Evolutionary conservation across 2,113 vertebrate species (phyloP).

Genomic region (Podocnemis expansa): DNA sequence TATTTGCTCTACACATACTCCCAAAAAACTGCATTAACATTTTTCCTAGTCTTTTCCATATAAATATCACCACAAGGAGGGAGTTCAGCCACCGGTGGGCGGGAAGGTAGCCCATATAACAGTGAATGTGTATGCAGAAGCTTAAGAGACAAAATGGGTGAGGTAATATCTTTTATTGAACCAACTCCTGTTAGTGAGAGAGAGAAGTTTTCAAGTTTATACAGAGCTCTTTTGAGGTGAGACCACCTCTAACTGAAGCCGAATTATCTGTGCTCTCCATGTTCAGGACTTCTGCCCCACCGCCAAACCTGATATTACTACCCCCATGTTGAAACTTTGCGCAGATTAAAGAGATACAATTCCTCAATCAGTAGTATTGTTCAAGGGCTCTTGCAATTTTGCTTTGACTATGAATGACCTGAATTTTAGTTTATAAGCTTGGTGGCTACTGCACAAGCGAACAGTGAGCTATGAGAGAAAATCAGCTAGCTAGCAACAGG

Average conservation of each 20-base stretch:
- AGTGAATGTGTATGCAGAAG: neutral
- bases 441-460: neutral
- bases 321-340: neutral
- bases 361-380: neutral
- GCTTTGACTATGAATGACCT: neutral
- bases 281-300: neutral
- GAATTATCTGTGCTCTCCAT: neutral
- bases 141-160: neutral
- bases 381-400: neutral
- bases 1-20: accelerated
- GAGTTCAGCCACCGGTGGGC: neutral
- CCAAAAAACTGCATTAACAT: neutral
- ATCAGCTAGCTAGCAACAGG: neutral
- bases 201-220: neutral
- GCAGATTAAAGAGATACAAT: neutral
- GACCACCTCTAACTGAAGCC: neutral
- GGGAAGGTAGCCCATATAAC: neutral
- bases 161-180: neutral
- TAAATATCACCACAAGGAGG: neutral
- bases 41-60: neutral
- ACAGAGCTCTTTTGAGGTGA: neutral
- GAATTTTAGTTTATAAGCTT: neutral
- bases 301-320: neutral
- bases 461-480: neutral
- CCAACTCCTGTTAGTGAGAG: neutral